Conservation (phyloP, 2,113 vertebrate species). For the Apeltes quadracus region DNA sequence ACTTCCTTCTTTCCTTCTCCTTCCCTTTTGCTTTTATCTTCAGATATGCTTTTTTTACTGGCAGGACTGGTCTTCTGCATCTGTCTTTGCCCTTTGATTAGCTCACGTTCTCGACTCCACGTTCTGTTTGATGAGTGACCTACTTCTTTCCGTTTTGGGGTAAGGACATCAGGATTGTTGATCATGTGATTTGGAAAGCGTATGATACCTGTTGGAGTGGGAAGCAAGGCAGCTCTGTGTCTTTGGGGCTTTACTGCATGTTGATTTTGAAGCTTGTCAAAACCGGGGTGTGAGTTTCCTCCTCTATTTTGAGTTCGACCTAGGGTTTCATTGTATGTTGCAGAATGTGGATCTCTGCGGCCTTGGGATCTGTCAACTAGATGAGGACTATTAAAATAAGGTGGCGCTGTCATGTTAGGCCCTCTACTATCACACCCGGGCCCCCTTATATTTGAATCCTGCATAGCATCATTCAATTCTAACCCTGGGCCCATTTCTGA, state of each 20-base stretch:
- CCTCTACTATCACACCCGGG: neutral
- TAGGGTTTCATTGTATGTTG: constrained; percentile 71
- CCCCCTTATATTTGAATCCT: constrained; percentile 1
- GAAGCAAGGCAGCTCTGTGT: constrained; percentile 85
- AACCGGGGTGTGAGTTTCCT: constrained; percentile 72
- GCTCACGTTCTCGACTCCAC: constrained; percentile 30
- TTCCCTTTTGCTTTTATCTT: constrained; percentile 56
- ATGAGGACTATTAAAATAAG: constrained; percentile 62
- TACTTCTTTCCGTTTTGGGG: constrained; percentile 33
- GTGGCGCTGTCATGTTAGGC: constrained; percentile 21
- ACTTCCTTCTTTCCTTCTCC: constrained; percentile 36
- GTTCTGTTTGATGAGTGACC: constrained; percentile 30
- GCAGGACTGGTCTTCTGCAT: constrained; percentile 42
- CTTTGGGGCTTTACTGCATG: constrained; percentile 73
- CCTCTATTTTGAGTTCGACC: constrained; percentile 62
- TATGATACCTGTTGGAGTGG: constrained; percentile 83
- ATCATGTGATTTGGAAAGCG: constrained; percentile 55
- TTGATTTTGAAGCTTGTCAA: constrained; percentile 72
- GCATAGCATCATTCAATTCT: constrained; percentile 1
- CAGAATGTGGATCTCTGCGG: constrained; percentile 71
- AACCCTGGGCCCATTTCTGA: constrained; percentile 3
- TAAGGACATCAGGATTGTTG: constrained; percentile 73
- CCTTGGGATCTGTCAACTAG: constrained; percentile 75
- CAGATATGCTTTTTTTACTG: constrained; percentile 65
- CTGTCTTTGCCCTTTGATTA: constrained; percentile 58